Evolutionary conservation across 2,888 invertebrate genomes (phyloP).

Genomic region (Antheraea yamamai): DNA sequence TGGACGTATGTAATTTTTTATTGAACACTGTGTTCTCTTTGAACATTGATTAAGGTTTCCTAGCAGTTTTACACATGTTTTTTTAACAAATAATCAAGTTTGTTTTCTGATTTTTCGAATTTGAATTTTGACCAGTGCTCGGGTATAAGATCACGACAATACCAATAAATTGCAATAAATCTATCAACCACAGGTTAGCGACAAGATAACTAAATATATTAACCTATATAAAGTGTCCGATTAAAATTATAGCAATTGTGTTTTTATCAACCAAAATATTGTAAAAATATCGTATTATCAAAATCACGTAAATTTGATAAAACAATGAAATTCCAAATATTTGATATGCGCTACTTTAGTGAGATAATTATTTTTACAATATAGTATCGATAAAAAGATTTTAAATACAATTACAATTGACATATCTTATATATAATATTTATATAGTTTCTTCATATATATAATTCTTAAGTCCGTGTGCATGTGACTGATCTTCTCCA

Average conservation of each 20-base stretch:
- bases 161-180: background rate
- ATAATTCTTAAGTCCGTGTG: too few relatives aligned
- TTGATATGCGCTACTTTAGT: background rate
- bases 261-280: background rate
- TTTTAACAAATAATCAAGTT: background rate
- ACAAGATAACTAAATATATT: background rate
- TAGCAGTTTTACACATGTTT: background rate
- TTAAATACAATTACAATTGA: too few relatives aligned
- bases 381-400: background rate
- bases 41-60: background rate
- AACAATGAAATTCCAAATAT: background rate
- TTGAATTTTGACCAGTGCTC: background rate
- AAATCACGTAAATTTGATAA: background rate
- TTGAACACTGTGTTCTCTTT: background rate
- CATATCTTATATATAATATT: too few relatives aligned
- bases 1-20: slow-evolving; percentile 11
- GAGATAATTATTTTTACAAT: background rate
- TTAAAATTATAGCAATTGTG: background rate
- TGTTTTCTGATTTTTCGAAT: background rate
- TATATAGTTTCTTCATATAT: too few relatives aligned
- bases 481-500: too few relatives aligned
- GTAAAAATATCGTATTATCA: background rate
- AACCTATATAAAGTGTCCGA: background rate
- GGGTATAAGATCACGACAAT: background rate
- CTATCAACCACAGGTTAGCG: background rate